Base-by-base conservation (phyloP, 1,140 invertebrate species). In the Subanguina moxae region DNA sequence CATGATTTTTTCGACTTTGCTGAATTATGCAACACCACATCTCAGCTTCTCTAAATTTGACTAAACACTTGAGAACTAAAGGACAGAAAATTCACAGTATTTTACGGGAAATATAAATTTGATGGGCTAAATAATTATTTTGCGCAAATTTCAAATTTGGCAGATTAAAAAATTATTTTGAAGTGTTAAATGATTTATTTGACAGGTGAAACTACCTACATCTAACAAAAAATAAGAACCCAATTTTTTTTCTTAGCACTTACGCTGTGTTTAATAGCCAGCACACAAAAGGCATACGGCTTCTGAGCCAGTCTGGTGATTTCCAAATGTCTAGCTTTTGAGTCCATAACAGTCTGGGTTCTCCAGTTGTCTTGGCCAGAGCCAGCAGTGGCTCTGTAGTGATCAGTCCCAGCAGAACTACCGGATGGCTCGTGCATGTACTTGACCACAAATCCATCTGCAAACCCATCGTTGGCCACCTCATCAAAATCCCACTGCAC, bases 401-500 rank as follows among this genome's bases (percentile, higher is more conserved):
- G 43, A 28, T 46, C 48, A 0, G 59, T 27, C 13, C 57, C 38
- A n/a, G 65, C 59, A 61, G 70, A 46, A 45, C 46, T 23, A 59
- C 73, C 56, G 64, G 45, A 30, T 1, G 79, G 79, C 67, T 81
- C 79, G 52, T 82, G 80, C 23, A 82, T 73, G 72, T 77, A 81
- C 58, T 82, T 82, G 0, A 81, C 74, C 21, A 82, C 71, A 46
- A 82, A 81, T 58, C 78, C 81, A 61, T 81, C 79, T 9, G 73
- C 77, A 25, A 45, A 30, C 30, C 62, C 66, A 21, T 59, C 74
- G 27, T 78, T 68, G 19, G 42, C 43, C 15, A 59, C 58, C 23
- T 79, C 74, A 56, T 80, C 78, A 56, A 79, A 82, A 57, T 80
- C 80, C 79, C 79, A 81, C 66, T 80, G 78, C 21, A 81, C 77